Conservation (phyloP, 1,140 invertebrate genomes). For the Helicoverpa zea region DNA sequence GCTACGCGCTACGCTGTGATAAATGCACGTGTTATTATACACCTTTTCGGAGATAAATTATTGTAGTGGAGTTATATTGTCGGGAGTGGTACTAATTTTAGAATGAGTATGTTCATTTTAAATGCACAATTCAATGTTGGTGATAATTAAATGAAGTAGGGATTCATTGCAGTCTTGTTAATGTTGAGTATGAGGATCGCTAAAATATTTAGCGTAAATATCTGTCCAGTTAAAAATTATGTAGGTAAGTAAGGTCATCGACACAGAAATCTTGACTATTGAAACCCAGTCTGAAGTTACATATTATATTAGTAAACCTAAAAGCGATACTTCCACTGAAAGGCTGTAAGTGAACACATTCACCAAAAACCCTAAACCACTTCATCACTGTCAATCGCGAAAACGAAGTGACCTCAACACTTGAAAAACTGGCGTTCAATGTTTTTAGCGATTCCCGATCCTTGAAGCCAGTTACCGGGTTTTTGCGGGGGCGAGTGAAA, state of each 20-base stretch:
- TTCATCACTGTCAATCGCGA: slow-evolving; percentile 39
- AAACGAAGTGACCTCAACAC: slow-evolving; percentile 21
- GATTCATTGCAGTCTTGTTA: no score
- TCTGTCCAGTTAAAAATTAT: no score
- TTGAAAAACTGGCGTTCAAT: slow-evolving; percentile 17
- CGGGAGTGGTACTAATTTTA: not conserved
- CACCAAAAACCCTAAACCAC: not conserved
- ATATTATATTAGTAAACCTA: not conserved
- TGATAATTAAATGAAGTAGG: no score
- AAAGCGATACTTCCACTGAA: not conserved
- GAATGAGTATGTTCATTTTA: no score
- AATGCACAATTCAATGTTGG: no score
- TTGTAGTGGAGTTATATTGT: slow-evolving; percentile 22
- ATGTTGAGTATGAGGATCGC: no score
- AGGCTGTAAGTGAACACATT: not conserved
- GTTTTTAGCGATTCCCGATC: not conserved
- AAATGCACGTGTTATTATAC: slow-evolving; percentile 21
- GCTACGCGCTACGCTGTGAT: slow-evolving; percentile 18
- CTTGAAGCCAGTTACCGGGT: not conserved
- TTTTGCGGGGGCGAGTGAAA: slow-evolving; percentile 3
- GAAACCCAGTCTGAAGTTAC: no score
- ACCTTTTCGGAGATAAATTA: slow-evolving; percentile 10
- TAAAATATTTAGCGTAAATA: no score
- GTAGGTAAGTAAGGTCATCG: no score
- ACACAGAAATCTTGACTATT: no score